Conservation (phyloP, 2,888 invertebrate genomes). For the Napeogenes sylphis region DNA sequence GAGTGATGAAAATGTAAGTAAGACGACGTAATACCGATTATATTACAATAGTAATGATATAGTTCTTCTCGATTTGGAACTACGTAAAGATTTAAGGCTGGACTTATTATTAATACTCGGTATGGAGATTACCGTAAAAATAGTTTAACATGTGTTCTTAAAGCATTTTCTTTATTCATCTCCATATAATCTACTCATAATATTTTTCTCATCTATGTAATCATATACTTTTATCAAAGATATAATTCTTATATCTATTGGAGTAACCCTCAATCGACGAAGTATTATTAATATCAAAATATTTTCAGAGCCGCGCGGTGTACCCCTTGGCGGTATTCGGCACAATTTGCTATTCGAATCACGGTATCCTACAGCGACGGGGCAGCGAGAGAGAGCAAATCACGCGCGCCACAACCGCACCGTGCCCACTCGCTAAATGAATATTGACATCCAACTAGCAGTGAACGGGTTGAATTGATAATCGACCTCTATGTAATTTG, state of each 20-base stretch:
- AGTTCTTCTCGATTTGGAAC: too few relatives aligned
- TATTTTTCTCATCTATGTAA: too few relatives aligned
- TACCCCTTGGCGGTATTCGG: constrained; percentile 45
- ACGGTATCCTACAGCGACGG: constrained; percentile 44
- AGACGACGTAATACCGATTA: too few relatives aligned
- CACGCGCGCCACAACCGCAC: constrained; percentile 49
- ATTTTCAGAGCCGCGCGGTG: constrained; percentile 43
- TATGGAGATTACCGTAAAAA: too few relatives aligned
- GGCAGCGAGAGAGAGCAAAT: constrained; percentile 50
- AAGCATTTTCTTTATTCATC: too few relatives aligned
- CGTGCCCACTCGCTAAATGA: constrained; percentile 63
- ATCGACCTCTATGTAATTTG: constrained; percentile 42
- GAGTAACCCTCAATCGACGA: constrained; percentile 26
- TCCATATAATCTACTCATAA: too few relatives aligned
- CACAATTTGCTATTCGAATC: constrained; percentile 55
- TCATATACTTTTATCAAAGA: constrained; percentile 1
- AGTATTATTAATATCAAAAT: constrained; percentile 53
- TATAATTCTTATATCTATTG: constrained; percentile 7
- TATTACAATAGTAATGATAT: too few relatives aligned
- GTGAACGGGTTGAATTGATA: constrained; percentile 69
- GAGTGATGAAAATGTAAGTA: too few relatives aligned
- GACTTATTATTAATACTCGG: too few relatives aligned
- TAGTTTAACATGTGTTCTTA: too few relatives aligned
- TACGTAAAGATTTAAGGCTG: too few relatives aligned
- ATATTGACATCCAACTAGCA: constrained; percentile 72